Evolutionary conservation across 2,797 vertebrate genomes (phyloP).

Genomic region (Etheostoma nigrum): DNA sequence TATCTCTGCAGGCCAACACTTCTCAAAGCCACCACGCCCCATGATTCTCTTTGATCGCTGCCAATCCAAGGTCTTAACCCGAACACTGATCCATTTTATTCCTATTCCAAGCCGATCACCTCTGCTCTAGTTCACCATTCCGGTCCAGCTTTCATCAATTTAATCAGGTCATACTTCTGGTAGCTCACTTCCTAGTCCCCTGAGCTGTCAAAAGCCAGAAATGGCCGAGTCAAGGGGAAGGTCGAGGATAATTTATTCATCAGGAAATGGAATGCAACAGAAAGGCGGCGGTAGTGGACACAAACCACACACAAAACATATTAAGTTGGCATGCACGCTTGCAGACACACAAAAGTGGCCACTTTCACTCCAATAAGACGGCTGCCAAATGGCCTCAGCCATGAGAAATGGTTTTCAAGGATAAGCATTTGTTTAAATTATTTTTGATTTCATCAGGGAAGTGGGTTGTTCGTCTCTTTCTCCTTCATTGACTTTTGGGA

Average conservation of each 20-base stretch:
- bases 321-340: background rate
- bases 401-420: slow-evolving; percentile 41
- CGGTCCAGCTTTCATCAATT: slow-evolving; percentile 14
- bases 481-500: slow-evolving; percentile 48
- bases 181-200: background rate
- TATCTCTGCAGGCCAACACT: background rate
- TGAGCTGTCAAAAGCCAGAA: slow-evolving; percentile 4
- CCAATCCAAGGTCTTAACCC: slow-evolving; percentile 19
- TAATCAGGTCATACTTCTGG: slow-evolving; percentile 36
- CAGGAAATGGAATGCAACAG: slow-evolving; percentile 19
- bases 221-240: slow-evolving; percentile 30
- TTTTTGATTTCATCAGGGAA: slow-evolving; percentile 41
- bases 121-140: slow-evolving; percentile 46
- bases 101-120: slow-evolving; percentile 8
- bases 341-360: background rate
- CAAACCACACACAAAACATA: slow-evolving; percentile 5
- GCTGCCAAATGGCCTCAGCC: background rate
- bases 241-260: slow-evolving; percentile 28
- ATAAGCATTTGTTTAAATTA: slow-evolving; percentile 48
- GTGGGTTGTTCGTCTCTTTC: slow-evolving; percentile 30
- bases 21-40: slow-evolving; percentile 17
- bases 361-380: background rate
- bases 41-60: slow-evolving; percentile 27
- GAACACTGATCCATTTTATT: slow-evolving; percentile 16
- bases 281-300: background rate